phyloP scores from a whole-genome alignment of 2,113 vertebrate genomes.

The Eolophus roseicapilla region DNA sequence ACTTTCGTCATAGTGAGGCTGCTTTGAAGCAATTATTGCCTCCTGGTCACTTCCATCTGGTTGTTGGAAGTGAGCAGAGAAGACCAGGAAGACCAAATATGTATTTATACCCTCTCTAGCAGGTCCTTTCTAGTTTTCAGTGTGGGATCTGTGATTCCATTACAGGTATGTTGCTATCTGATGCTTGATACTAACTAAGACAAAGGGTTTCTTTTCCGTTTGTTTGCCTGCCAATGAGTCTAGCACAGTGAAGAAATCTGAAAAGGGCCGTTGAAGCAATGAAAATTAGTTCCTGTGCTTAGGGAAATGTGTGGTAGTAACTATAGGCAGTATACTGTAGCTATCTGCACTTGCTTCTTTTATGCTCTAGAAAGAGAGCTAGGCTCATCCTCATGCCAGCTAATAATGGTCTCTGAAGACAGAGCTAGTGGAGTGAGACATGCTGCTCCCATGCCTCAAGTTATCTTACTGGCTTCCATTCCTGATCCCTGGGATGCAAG shows the following conservation, averaged over 20 bases:
- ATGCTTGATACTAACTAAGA: neutral
- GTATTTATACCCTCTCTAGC: neutral
- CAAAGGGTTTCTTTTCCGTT: neutral
- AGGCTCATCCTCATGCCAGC: neutral
- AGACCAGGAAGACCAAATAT: neutral
- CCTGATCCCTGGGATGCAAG: conserved; percentile 63
- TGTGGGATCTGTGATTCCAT: neutral
- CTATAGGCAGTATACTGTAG: neutral
- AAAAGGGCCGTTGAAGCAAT: neutral
- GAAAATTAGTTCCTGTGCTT: neutral
- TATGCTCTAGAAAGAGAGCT: conserved; percentile 11
- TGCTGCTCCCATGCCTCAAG: conserved; percentile 2
- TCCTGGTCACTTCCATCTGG: neutral
- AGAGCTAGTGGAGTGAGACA: conserved; percentile 65
- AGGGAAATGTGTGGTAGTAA: neutral
- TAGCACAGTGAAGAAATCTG: neutral
- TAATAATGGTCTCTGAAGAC: conserved; percentile 40
- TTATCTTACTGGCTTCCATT: conserved; percentile 69
- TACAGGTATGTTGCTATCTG: neutral
- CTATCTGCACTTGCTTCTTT: conserved; percentile 4
- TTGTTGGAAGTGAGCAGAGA: neutral
- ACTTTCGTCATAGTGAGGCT: neutral
- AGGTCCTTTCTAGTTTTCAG: neutral
- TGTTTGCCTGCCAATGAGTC: neutral
- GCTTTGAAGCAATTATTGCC: neutral